Evolutionary conservation across 2,797 vertebrate genomes (phyloP).

Genomic region (Anguilla pacifica): DNA sequence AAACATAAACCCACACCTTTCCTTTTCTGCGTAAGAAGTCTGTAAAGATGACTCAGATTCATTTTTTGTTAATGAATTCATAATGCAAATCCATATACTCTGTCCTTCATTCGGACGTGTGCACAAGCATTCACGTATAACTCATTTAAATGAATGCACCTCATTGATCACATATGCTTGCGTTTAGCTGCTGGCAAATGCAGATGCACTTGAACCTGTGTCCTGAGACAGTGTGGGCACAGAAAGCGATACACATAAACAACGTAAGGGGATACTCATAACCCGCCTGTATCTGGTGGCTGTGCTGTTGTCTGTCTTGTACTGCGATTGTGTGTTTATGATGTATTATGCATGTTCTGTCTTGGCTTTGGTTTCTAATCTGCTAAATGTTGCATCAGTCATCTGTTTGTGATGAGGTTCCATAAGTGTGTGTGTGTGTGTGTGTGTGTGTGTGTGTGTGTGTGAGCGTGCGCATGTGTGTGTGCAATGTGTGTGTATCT

Average conservation of each 20-base stretch:
- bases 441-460: conserved; percentile 12
- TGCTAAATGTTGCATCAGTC: conserved; percentile 10
- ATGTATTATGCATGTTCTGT: conserved; percentile 8
- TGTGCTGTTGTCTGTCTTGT: background rate
- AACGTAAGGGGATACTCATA: background rate
- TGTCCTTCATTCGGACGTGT: background rate
- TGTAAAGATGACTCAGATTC: background rate
- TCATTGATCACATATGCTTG: background rate
- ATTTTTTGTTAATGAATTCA: background rate
- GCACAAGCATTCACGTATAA: background rate
- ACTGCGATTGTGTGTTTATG: background rate
- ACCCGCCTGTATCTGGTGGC: background rate
- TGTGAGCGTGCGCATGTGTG: background rate
- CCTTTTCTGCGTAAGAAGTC: no score
- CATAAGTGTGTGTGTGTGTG: background rate
- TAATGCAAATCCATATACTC: background rate
- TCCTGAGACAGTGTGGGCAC: background rate
- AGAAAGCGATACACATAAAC: background rate
- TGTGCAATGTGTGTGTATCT: background rate
- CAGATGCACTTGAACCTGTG: background rate
- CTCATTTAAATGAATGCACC: background rate
- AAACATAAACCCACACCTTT: background rate
- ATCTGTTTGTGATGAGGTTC: conserved; percentile 6
- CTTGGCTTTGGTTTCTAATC: background rate
- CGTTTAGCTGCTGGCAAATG: background rate